Evolutionary conservation across 2,797 vertebrate genomes (phyloP).

Genomic region (Sphenopsis melanotis): DNA sequence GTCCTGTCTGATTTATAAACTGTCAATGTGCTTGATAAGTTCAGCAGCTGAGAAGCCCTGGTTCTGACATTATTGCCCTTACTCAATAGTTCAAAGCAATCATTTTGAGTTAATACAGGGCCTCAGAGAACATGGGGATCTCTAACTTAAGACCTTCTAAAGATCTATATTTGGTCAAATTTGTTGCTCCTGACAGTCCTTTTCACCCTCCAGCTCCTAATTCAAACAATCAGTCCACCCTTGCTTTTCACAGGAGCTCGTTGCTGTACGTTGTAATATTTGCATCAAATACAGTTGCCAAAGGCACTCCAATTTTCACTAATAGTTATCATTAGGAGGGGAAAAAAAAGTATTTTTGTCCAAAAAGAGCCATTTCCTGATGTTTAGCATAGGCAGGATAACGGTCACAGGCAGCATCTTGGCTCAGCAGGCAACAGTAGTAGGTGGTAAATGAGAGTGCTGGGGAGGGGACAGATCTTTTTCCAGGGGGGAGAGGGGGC

Average conservation of each 20-base stretch:
- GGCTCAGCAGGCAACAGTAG: slow-evolving; percentile 10
- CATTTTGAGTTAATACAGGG: background rate
- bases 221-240: background rate
- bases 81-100: background rate
- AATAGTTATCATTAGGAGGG: slow-evolving; percentile 29
- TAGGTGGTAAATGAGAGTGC: slow-evolving; percentile 61
- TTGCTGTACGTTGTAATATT: background rate
- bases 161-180: background rate
- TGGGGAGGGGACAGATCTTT: slow-evolving; percentile 34
- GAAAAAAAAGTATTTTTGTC: background rate
- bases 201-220: background rate
- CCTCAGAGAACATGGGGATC: background rate
- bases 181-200: background rate
- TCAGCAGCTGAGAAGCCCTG: background rate
- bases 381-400: slow-evolving; percentile 10
- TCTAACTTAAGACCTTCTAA: background rate
- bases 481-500: background rate
- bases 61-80: background rate
- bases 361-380: slow-evolving; percentile 15
- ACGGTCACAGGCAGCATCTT: slow-evolving; percentile 32
- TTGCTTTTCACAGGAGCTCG: background rate
- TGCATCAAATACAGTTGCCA: background rate
- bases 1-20: background rate
- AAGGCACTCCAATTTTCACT: slow-evolving; percentile 36
- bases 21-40: background rate